Evolutionary conservation across 2,797 vertebrate species (phyloP), one percentile per base, ranked within the genome.

Genomic region (Semaprochilodus insignis): DNA sequence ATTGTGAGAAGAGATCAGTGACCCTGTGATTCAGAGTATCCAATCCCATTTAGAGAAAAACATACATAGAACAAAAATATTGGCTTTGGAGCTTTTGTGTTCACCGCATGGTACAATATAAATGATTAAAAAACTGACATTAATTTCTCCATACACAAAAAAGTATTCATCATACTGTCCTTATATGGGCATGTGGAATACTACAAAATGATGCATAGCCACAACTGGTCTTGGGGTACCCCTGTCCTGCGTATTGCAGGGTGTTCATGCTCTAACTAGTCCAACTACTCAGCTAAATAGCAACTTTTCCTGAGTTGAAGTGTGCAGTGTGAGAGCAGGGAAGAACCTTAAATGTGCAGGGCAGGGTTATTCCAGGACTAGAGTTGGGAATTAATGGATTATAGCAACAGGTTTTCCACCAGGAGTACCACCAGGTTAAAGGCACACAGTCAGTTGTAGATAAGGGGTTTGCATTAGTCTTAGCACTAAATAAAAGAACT

Each of bases 401-500:
- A 21, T 44, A 44, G 36, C 36, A 36, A 66, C 31, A 66, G 0
- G 34, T 66, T 40, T 66, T 63, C 11, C 27, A 34, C 44, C 23
- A 16, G 6, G 27, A 34, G 8, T 69, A 69, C 66, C 66, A 44
- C 36, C 66, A 69, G 66, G 11, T 0, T 14, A 72, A 14, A 72
- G 67, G 16, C 69, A 52, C 3, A 4, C 19, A 44, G 36, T 52
- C n/a, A 71, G 44, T 40, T 71, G 40, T 48, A 23, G 48, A 25
- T 72, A 36, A 23, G 19, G n/a, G 40, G 1, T 72, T 52, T 52
- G 69, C 23, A 13, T 60, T 62, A 16, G 19, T n/a, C 36, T 5
- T 15, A 44, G 66, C 36, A 44, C 36, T 69, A 69, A 69, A 69
- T n/a, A 17, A 69, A 69, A 44, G 65, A 27, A 16, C 34, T 78